Base-by-base conservation (phyloP, 2,797 vertebrate species). In the Orientallactaga sibirica region DNA sequence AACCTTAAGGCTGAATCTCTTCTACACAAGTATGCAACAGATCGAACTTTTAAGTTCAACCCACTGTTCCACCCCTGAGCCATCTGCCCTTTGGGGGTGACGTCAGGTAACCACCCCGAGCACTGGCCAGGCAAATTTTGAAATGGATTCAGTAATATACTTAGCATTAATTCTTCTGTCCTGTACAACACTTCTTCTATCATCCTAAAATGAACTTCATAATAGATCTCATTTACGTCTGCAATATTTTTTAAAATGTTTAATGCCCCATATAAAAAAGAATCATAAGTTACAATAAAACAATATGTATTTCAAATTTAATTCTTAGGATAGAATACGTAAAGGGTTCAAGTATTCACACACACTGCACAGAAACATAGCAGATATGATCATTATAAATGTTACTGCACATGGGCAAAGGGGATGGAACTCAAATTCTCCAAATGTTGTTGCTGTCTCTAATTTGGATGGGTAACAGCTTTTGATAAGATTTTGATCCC, bases 321-420 rank as follows among this genome's bases (percentile, higher is more conserved):
- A 91, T 87, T 6, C 33, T 87, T 18, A 25, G 66, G 7, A n/a
- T 61, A 73, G 6, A 61, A 68, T 20, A 19, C 37, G 12, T 73
- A 18, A 62, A 55, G 25, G 24, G 3, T 43, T 84, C 15, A 89
- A n/a, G 2, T 58, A 3, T 81, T 86, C 48, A 25, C 33, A 3
- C 1, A 25, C 20, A 75, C n/a, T 15, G 2, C 18, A 7, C 3
- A 68, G 64, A 85, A 61, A 19, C 9, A 16, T 1, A 2, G 14
- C 10, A 1, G 11, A 71, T 19, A 0, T 3, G 20, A 11, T 8
- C n/a, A 2, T 61, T 58, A 12, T 8, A 86, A 70, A 68, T 19
- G 8, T 29, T 7, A 1, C 15, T 2, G 1, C 20, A 37, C 5
- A 2, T 5, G 1, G 4, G 7, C 43, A 5, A n/a, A 8, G 24